A percentile compares a stretch with the other conserved stretches of the same genome.
phyloP scores from a whole-genome alignment of 2,888 invertebrate genomes.

The Napeogenes inachia region DNA sequence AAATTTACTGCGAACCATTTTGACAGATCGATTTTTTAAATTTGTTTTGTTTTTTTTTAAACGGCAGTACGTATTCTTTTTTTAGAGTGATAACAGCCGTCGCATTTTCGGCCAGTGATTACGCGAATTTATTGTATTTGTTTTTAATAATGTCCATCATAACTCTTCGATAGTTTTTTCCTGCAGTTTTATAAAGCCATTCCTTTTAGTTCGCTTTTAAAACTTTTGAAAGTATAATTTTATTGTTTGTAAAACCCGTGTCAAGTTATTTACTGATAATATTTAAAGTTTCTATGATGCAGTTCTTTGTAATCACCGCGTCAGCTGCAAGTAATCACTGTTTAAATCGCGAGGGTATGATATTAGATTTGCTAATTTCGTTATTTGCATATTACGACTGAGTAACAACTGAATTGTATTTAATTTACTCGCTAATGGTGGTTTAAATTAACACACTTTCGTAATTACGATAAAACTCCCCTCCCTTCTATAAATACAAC shows the following conservation, averaged over 20 bases:
- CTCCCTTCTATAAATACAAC: not conserved
- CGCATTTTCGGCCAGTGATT: slow-evolving; percentile 61
- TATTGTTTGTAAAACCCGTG: not conserved
- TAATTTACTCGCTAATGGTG: slow-evolving; percentile 21
- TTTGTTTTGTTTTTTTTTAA: slow-evolving; percentile 48
- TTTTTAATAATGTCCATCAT: slow-evolving; percentile 55
- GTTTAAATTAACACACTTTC: slow-evolving; percentile 13
- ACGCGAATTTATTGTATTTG: slow-evolving; percentile 62
- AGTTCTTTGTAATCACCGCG: slow-evolving; percentile 35
- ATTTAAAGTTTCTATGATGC: slow-evolving; percentile 16
- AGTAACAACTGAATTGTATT: slow-evolving; percentile 24
- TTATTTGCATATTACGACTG: slow-evolving; percentile 32
- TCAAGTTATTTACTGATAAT: not conserved
- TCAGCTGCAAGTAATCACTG: slow-evolving; percentile 39
- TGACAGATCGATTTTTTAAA: slow-evolving; percentile 72
- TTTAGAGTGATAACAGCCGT: slow-evolving; percentile 57
- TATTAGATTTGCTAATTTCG: slow-evolving; percentile 38
- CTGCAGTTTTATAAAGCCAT: slow-evolving; percentile 32
- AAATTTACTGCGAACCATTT: slow-evolving; percentile 72
- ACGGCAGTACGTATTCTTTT: slow-evolving; percentile 37
- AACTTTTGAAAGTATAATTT: slow-evolving; percentile 14
- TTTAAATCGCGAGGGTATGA: slow-evolving; percentile 35
- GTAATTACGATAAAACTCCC: slow-evolving; percentile 1
- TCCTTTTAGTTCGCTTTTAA: slow-evolving; percentile 25
- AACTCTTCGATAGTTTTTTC: slow-evolving; percentile 27